Base-by-base conservation (phyloP, 2,113 vertebrate species). In the Taxidea taxus region DNA sequence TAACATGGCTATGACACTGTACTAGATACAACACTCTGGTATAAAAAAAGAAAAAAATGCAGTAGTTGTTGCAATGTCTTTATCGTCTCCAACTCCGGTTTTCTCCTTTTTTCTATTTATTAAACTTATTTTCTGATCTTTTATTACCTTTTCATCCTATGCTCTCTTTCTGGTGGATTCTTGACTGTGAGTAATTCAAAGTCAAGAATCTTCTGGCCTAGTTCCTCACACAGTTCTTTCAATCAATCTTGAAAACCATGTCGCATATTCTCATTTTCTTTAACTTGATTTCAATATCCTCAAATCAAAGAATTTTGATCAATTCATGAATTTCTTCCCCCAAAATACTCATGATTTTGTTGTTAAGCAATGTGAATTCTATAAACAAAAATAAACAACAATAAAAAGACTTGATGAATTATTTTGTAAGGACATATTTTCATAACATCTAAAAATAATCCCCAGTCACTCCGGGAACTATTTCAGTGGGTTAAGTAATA, bases 371-470 rank as follows among this genome's bases (percentile, higher is more conserved):
- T 39, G 15, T 80, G 87, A 90, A 58, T 9, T 77, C 44, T 66
- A 66, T 18, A 87, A 58, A 64, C 18, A 89, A 89, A 97, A 92
- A 60, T 18, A 34, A 93, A 66, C 23, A 27, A 83, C 87, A 91
- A 12, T 16, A 64, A 90, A 87, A 92, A 7, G 47, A 66, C 75
- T 87, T 89, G 20, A 83, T 39, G n/a, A 91, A 82, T 94, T 75
- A 70, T 91, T 90, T 91, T 91, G 37, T 85, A 75, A 93, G 62
- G 49, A 81, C 75, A 81, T 82, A 85, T 64, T 97, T 97, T 92
- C 15, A 47, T 90, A 94, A 87, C 34, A 42, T 90, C 84, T 88
- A 72, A 87, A 93, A 91, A 75, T 92, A 92, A 90, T 23, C 58
- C n/a, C 70, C 5, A 95, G 18, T 51, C 18, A 78, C 42, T 85